Evolutionary conservation across 2,113 vertebrate genomes (phyloP).

Genomic region (Phyllostomus hastatus): DNA sequence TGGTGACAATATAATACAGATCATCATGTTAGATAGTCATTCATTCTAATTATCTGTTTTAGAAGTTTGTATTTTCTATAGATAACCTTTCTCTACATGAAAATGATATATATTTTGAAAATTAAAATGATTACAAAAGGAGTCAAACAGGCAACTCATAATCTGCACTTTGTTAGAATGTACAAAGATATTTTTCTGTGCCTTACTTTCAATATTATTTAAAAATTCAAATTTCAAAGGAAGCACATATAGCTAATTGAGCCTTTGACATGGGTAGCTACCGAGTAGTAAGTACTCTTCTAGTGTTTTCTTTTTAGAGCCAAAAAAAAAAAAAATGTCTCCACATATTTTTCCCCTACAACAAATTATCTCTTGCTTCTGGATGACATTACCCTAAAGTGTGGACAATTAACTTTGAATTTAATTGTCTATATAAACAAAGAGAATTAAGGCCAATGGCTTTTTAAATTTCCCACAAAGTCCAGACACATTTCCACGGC

Average conservation of each 20-base stretch:
- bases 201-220: not conserved
- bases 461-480: not conserved
- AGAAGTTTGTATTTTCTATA: not conserved
- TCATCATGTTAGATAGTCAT: not conserved
- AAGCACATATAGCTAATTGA: not conserved
- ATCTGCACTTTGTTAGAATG: not conserved
- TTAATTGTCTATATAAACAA: not conserved
- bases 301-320: not conserved
- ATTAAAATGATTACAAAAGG: not conserved
- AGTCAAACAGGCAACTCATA: not conserved
- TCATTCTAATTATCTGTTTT: not conserved
- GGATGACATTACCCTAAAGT: not conserved
- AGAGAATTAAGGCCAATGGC: not conserved
- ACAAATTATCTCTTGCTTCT: not conserved
- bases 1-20: not conserved
- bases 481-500: not conserved
- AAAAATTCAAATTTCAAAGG: not conserved
- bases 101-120: conserved; percentile 7
- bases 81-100: not conserved
- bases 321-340: not conserved
- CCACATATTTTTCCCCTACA: not conserved
- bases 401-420: not conserved
- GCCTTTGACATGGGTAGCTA: not conserved
- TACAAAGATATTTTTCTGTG: not conserved
- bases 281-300: not conserved